phyloP scores from a whole-genome alignment of 1,140 invertebrate species.

The Eufriesea mexicana region DNA sequence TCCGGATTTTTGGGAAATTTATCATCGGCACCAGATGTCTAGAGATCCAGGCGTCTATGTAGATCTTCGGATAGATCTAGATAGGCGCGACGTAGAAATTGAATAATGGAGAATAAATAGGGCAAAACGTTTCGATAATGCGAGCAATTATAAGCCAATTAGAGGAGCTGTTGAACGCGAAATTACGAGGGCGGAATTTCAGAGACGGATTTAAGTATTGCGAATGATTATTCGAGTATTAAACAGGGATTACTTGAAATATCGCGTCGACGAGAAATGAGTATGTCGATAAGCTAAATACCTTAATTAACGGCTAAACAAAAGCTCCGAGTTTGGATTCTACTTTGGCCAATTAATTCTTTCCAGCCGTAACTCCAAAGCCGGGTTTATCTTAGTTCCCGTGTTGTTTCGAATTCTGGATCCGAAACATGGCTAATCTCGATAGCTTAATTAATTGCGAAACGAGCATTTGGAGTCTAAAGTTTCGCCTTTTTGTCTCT shows the following conservation, averaged over 20 bases:
- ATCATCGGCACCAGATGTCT: too few species aligned
- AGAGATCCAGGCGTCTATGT: too few species aligned
- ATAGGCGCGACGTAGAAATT: too few species aligned
- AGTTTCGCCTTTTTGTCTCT: background rate
- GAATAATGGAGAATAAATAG: too few species aligned
- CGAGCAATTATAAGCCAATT: background rate
- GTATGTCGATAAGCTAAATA: background rate
- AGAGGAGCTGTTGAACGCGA: background rate
- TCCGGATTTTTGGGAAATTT: too few species aligned
- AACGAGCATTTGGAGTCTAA: background rate
- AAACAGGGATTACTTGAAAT: background rate
- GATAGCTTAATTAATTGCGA: background rate
- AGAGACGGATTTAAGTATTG: background rate
- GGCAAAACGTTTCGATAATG: background rate
- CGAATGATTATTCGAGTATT: background rate
- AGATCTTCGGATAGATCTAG: too few species aligned
- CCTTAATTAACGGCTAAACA: background rate
- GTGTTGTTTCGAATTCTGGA: background rate
- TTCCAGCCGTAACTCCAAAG: background rate
- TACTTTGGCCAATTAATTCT: background rate
- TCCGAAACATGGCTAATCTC: background rate
- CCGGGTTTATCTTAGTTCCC: background rate
- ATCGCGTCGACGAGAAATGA: background rate
- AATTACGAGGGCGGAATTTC: background rate
- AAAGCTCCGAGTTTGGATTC: background rate